These are phyloP conservation scores for Phasia obesa DNA, from an alignment of 2,888 invertebrate species.

Conservation along the genomic window DNA sequence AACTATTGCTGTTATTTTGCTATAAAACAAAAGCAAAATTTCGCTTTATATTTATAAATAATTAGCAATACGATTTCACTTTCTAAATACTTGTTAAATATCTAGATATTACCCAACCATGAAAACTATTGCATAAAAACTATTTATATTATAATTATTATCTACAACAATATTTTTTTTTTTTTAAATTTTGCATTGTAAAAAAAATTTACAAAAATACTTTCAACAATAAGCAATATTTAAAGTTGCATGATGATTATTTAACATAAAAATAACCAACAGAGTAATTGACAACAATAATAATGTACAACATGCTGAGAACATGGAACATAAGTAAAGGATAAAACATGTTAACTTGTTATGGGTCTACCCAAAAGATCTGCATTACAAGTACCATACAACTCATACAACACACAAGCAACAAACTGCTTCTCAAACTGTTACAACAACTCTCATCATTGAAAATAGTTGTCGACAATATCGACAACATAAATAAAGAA, in stretches of 20 bases:
- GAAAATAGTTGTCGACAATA: slow-evolving; percentile 67
- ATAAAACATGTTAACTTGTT: slow-evolving; percentile 48
- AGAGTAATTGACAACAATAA: slow-evolving; percentile 70
- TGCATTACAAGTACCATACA: slow-evolving; percentile 39
- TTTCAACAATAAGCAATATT: slow-evolving; percentile 15
- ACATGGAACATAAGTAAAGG: slow-evolving; percentile 46
- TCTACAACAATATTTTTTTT: not conserved
- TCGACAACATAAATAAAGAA: slow-evolving; percentile 71
- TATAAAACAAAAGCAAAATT: too few relatives aligned
- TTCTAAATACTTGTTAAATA: not conserved
- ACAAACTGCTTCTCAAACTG: slow-evolving; percentile 29
- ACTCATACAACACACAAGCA: slow-evolving; percentile 1
- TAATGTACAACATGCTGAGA: slow-evolving; percentile 70
- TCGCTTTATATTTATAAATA: too few relatives aligned
- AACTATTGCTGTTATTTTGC: too few relatives aligned
- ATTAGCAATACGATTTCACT: slow-evolving; percentile 19
- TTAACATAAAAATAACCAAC: slow-evolving; percentile 67
- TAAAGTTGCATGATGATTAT: slow-evolving; percentile 55
- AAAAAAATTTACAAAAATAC: not conserved
- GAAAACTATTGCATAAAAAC: not conserved
- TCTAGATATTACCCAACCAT: not conserved
- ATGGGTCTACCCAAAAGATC: slow-evolving; percentile 5
- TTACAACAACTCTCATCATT: slow-evolving; percentile 42
- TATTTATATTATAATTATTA: slow-evolving; percentile 14
- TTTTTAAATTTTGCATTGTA: slow-evolving; percentile 22